These are phyloP conservation scores for Triops longicaudatus DNA, from an alignment of 1,140 invertebrate genomes.

Conservation along the genomic window DNA sequence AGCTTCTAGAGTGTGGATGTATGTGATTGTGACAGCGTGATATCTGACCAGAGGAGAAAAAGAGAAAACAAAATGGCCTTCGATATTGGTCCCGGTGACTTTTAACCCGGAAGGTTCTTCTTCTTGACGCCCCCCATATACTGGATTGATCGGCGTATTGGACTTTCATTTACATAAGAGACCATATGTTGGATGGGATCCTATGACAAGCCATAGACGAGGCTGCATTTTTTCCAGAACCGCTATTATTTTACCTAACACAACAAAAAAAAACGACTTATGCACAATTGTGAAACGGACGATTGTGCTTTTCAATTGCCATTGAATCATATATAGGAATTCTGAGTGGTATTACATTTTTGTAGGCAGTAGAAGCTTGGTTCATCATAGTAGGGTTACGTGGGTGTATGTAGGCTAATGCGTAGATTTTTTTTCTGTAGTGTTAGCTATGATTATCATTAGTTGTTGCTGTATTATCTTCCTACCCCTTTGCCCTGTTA, in stretches of 20 bases:
- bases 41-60: not conserved
- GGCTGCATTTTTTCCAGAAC: not conserved
- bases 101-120: not conserved
- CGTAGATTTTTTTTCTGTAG: not conserved
- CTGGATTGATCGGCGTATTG: not conserved
- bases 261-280: not conserved
- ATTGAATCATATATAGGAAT: not conserved
- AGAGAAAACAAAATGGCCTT: not conserved
- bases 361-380: not conserved
- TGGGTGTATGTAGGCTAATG: not conserved
- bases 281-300: constrained; percentile 7
- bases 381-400: not conserved
- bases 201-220: not conserved
- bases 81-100: constrained; percentile 11
- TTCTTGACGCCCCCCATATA: not conserved
- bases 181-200: not conserved
- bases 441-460: not conserved
- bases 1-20: not conserved
- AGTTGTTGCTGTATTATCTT: not conserved
- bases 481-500: not conserved
- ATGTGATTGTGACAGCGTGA: constrained; percentile 10
- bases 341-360: not conserved
- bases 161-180: not conserved
- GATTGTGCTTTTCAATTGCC: not conserved
- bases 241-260: not conserved